Evolutionary conservation across 2,888 invertebrate species (phyloP).

Genomic region (Drosophila imparisetae): DNA sequence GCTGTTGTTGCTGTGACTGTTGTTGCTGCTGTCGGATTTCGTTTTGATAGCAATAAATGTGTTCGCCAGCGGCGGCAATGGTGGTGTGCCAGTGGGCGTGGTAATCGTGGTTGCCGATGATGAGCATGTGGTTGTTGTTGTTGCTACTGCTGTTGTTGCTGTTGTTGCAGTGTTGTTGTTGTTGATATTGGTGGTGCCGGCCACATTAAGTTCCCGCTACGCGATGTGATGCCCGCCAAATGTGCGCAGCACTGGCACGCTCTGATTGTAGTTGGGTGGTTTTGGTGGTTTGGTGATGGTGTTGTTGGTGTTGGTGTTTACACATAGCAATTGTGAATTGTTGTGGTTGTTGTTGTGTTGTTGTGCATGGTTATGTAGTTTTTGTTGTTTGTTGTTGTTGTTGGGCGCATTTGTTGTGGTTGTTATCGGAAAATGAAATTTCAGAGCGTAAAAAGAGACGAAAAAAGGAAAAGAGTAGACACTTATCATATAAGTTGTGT

Average conservation of each 20-base stretch:
- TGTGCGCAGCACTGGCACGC: constrained; percentile 85
- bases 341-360: constrained; percentile 33
- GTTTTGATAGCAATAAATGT: constrained; percentile 81
- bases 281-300: constrained; percentile 24
- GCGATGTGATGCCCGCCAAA: constrained; percentile 85
- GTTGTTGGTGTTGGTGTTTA: constrained; percentile 30
- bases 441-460: constrained; percentile 81
- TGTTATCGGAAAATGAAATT: constrained; percentile 77
- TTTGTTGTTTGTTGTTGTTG: constrained; percentile 44
- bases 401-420: constrained; percentile 52
- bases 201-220: constrained; percentile 84
- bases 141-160: constrained; percentile 65
- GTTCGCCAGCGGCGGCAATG: constrained; percentile 80
- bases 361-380: constrained; percentile 32
- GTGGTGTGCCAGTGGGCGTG: constrained; percentile 80
- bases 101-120: constrained; percentile 67
- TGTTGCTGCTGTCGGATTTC: constrained; percentile 60
- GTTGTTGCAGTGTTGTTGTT: constrained; percentile 66
- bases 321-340: constrained; percentile 52
- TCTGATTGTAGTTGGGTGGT: constrained; percentile 71
- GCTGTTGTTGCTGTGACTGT: constrained; percentile 57
- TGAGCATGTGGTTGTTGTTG: constrained; percentile 57
- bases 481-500: constrained; percentile 80
- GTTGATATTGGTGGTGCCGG: constrained; percentile 62
- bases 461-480: constrained; percentile 80